Evolutionary conservation across 2,113 vertebrate genomes (phyloP).

Genomic region (Procapra przewalskii): DNA sequence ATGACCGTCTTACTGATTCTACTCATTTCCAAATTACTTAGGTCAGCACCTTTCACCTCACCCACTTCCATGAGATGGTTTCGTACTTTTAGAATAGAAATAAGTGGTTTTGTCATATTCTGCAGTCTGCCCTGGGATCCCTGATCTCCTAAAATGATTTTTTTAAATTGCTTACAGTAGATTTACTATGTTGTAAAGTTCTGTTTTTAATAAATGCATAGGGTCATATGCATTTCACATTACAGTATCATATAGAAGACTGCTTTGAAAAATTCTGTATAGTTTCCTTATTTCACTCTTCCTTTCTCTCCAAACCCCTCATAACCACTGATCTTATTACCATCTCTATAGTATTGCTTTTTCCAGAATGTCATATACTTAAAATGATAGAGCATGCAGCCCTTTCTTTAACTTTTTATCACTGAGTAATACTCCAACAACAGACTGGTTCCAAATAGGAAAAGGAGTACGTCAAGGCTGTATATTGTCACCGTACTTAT

Average conservation of each 20-base stretch:
- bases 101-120: not conserved
- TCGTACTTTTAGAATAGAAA: not conserved
- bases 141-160: not conserved
- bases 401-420: not conserved
- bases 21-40: not conserved
- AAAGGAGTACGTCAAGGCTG: too few species aligned
- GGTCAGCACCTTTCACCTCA: not conserved
- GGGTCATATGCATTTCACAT: not conserved
- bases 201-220: not conserved
- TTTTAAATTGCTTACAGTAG: not conserved
- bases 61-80: not conserved
- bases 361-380: not conserved
- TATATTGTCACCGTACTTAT: too few species aligned
- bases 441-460: too few species aligned
- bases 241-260: not conserved
- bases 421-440: not conserved
- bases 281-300: not conserved
- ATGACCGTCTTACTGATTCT: not conserved
- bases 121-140: not conserved
- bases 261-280: not conserved
- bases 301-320: not conserved
- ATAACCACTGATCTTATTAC: not conserved
- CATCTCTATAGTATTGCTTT: not conserved
- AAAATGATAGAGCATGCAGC: not conserved
- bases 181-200: not conserved